These are phyloP conservation scores for Tipula helvola DNA, from an alignment of 2,888 invertebrate genomes.

Conservation along the genomic window DNA sequence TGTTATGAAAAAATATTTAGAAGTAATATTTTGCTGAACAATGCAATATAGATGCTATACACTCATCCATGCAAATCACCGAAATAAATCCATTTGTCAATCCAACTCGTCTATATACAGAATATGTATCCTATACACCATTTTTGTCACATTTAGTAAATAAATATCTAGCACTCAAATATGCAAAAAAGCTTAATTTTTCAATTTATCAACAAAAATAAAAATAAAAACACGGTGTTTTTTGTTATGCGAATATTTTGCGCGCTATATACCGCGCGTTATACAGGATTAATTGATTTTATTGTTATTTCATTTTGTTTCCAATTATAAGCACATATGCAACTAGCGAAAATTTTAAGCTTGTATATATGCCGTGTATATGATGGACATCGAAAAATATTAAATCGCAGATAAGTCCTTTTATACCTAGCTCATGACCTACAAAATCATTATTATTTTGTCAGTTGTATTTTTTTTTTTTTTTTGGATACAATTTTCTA, in stretches of 20 bases:
- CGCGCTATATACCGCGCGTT: neutral
- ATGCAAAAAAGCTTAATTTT: neutral
- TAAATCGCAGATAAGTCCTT: neutral
- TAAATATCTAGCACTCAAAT: neutral
- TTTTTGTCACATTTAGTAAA: neutral
- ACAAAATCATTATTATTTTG: neutral
- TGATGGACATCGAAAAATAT: neutral
- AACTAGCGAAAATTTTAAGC: neutral
- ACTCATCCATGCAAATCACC: neutral
- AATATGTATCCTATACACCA: neutral
- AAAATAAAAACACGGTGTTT: neutral
- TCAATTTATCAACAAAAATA: neutral
- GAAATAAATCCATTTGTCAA: neutral
- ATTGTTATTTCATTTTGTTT: neutral
- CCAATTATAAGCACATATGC: neutral
- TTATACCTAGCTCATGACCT: neutral
- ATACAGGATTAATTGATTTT: neutral
- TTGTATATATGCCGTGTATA: neutral
- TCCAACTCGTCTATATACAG: neutral
- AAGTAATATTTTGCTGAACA: too few relatives aligned
- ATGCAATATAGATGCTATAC: neutral
- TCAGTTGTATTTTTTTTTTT: neutral
- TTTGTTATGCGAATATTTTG: neutral
- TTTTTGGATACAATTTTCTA: neutral
- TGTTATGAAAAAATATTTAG: too few relatives aligned